Percentiles rank a stretch among this genome's conserved stretches.
Evolutionary conservation across 2,113 vertebrate genomes (phyloP).

Genomic region (Cebidichthys violaceus): DNA sequence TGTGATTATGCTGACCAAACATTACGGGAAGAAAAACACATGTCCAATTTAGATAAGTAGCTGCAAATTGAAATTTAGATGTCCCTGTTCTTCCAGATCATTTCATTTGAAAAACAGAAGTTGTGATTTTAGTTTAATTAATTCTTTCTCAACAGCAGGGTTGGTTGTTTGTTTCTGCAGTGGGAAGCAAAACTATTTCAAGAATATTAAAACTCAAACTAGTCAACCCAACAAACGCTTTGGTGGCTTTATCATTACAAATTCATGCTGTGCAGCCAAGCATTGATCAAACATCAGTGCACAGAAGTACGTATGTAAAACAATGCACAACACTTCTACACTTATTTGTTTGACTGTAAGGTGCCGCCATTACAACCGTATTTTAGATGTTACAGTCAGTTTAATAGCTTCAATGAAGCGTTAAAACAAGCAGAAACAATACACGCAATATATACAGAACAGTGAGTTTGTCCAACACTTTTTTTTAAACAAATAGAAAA

Average conservation of each 20-base stretch:
- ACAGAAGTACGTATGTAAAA: not conserved
- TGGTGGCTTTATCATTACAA: not conserved
- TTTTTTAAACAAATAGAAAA: not conserved
- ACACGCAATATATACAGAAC: not conserved
- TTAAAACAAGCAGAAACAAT: not conserved
- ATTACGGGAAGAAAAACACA: not conserved
- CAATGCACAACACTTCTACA: not conserved
- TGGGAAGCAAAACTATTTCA: not conserved
- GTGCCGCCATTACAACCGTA: not conserved
- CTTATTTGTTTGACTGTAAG: not conserved
- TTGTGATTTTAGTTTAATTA: not conserved
- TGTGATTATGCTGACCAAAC: not conserved
- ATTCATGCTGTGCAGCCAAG: not conserved
- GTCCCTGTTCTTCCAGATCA: not conserved
- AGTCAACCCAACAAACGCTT: not conserved
- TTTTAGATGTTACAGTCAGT: not conserved
- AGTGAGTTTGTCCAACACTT: not conserved
- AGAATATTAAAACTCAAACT: not conserved
- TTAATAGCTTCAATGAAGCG: not conserved
- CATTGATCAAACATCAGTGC: not conserved
- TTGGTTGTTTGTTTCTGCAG: constrained; percentile 1
- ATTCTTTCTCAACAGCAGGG: not conserved
- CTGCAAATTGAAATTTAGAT: not conserved
- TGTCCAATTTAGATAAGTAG: not conserved
- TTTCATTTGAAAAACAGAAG: not conserved